Percentiles rank a stretch among this genome's conserved stretches.
phyloP scores from a whole-genome alignment of 2,797 vertebrate species.

The Chelon labrosus region DNA sequence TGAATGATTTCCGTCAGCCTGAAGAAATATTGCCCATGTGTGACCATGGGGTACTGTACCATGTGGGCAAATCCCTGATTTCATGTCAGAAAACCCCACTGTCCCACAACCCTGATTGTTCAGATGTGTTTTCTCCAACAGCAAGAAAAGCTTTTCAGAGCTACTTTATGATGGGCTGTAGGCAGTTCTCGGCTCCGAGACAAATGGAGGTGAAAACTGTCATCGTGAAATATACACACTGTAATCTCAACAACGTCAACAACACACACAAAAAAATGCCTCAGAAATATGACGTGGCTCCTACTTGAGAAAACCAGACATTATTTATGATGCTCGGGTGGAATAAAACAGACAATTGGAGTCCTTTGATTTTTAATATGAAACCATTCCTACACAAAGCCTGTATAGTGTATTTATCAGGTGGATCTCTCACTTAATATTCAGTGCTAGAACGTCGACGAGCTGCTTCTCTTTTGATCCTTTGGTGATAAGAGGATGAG shows the following conservation, averaged over 20 bases:
- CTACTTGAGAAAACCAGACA: conserved; percentile 8
- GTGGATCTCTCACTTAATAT: conserved; percentile 28
- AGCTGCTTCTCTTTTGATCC: conserved; percentile 38
- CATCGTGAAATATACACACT: conserved; percentile 33
- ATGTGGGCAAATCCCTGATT: neutral
- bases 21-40: no score
- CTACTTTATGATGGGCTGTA: conserved; percentile 10
- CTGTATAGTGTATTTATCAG: conserved; percentile 6
- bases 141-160: conserved; percentile 15
- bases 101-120: neutral
- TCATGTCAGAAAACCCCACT: neutral
- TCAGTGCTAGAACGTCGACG: conserved; percentile 3
- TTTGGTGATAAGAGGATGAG: conserved; percentile 22
- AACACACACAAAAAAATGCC: conserved; percentile 18
- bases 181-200: conserved; percentile 10
- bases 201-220: conserved; percentile 40
- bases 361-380: conserved; percentile 3
- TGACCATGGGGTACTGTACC: no score
- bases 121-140: neutral
- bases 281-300: conserved; percentile 10
- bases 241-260: conserved; percentile 26
- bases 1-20: no score
- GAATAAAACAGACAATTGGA: conserved; percentile 17
- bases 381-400: neutral
- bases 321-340: conserved; percentile 22